Percentiles rank a stretch among this genome's conserved stretches.
Evolutionary conservation across 2,113 vertebrate species (phyloP).

Genomic region (Neodon shergylaensis): DNA sequence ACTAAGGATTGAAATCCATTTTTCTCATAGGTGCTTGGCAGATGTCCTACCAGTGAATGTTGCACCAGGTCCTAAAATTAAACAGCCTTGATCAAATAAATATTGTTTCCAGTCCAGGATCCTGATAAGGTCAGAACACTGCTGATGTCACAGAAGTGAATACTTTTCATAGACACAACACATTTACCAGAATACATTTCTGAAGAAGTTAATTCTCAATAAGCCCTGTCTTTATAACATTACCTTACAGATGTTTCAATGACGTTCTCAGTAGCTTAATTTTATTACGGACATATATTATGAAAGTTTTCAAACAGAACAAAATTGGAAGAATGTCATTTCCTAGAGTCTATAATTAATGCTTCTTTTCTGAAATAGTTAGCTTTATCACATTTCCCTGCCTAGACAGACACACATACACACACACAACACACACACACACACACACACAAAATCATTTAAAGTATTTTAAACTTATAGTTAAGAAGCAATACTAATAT

Average conservation of each 20-base stretch:
- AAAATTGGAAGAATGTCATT: not conserved
- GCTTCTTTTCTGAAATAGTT: not conserved
- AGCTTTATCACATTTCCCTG: not conserved
- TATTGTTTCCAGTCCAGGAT: not conserved
- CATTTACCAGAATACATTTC: not conserved
- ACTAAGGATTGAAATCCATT: not conserved
- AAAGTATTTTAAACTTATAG: not conserved
- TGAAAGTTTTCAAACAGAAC: not conserved
- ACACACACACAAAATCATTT: not conserved
- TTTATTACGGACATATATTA: not conserved
- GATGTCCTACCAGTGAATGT: not conserved
- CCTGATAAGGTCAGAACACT: not conserved
- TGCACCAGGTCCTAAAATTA: not conserved
- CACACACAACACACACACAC: not conserved
- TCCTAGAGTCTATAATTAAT: not conserved
- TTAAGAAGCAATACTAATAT: not conserved
- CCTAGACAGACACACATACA: not conserved
- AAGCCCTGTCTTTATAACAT: not conserved
- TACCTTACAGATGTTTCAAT: not conserved
- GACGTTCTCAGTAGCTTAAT: not conserved
- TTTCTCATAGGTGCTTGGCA: not conserved
- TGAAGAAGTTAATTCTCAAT: constrained; percentile 23
- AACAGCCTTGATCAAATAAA: not conserved
- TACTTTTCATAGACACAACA: not conserved
- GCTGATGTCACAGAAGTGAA: not conserved